Evolutionary conservation across 2,797 vertebrate genomes (phyloP).

Genomic region (Acanthornis magna): DNA sequence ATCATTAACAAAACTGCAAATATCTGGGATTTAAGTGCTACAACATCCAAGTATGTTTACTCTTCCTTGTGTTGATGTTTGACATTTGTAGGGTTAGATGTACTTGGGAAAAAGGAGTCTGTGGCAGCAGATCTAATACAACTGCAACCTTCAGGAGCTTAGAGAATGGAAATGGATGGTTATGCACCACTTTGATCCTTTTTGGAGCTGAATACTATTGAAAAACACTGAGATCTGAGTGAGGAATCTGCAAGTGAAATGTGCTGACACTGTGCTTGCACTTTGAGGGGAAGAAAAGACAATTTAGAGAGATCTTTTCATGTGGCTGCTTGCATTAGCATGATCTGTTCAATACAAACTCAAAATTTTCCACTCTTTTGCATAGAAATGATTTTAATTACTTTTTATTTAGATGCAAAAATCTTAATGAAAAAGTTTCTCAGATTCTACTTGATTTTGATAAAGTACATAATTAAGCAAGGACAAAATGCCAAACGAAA

Average conservation of each 20-base stretch:
- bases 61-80: background rate
- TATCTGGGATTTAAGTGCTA: background rate
- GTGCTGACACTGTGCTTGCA: background rate
- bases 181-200: background rate
- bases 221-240: background rate
- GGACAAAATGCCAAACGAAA: background rate
- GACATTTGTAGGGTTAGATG: background rate
- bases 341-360: background rate
- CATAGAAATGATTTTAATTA: background rate
- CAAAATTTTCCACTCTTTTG: background rate
- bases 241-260: constrained; percentile 6
- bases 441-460: background rate
- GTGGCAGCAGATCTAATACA: background rate
- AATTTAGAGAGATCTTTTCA: background rate
- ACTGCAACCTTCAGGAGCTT: background rate
- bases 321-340: background rate
- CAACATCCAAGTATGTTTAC: background rate
- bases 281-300: background rate
- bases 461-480: background rate
- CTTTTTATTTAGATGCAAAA: constrained; percentile 5
- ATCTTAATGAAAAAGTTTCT: background rate
- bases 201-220: background rate
- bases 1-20: background rate
- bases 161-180: background rate
- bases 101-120: background rate